Evolutionary conservation across 1,140 invertebrate genomes (phyloP), one percentile per base, ranked within the genome.

Genomic region (Plutomurus gul): DNA sequence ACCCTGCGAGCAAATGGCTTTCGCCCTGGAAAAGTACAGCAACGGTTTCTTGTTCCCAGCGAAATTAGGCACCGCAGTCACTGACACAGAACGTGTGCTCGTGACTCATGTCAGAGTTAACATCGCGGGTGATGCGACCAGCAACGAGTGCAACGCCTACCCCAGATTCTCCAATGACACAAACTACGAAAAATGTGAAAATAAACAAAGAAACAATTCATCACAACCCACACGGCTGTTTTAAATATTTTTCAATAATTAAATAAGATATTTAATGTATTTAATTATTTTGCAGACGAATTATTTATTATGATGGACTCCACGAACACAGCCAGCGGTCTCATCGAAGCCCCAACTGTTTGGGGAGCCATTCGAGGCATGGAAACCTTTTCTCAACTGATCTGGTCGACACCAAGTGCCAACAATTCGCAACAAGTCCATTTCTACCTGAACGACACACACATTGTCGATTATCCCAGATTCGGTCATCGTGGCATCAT

Each of bases 401-500:
- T 81, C 2, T 84, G 75, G 74, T 13, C 18, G 4, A 25, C 0
- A 11, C 36, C 1, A 25, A 39, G n/a, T 43, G 70, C 18, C 8
- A 39, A 39, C 22, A 4, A 49, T 20, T 18, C 7, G n/a, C 30
- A 49, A 18, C 22, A 7, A 30, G 43, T 49, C 25, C 27, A 36
- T 18, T 75, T 30, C 16, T 75, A 75, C 18, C 10, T 89, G 4
- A 87, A 88, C 77, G 80, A 81, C n/a, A 88, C 88, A 1, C 39
- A 81, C 25, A 87, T 90, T 18, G 70, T 81, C 46, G 89, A 90
- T 75, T 86, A 81, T n/a, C 89, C 89, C 13, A 81, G 90, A 51
- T 90, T 89, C 81, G 36, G 80, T 11, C 85, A 86, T 79, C 84
- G 90, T 73, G 90, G 89, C 65, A 33, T 90, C 6, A 83, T 91